Evolutionary conservation across 2,888 invertebrate species (phyloP), one percentile per base, ranked within the genome.

Genomic region (Leucoptera coffeella): DNA sequence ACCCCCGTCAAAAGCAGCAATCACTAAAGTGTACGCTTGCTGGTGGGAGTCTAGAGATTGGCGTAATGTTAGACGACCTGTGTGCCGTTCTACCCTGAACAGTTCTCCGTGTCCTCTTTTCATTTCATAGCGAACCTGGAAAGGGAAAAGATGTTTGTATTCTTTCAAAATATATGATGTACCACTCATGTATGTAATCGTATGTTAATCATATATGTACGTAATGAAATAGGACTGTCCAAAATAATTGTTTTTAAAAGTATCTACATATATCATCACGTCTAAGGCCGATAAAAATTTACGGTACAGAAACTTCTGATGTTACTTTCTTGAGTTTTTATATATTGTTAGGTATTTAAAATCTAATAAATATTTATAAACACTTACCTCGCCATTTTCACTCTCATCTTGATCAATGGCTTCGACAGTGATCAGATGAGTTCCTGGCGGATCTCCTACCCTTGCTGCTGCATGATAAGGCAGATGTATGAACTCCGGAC

Each of bases 401-500:
- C 82, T 85, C 38, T 83, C 84, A 60, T 96, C 96, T 47, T 82
- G 74, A 62, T 96, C 96, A 21, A 87, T 72, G 6, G 95, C 95
- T 44, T 82, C 86, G 21, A 95, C 89, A 59, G 83, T 83, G 27
- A 86, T 79, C 37, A 95, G 83, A 31, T 80, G 64, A 35, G 85
- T 78, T 28, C 89, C 93, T 38, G 84, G 83, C 39, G 79, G 78
- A 30, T 90, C 85, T 47, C 90, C 89, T 15, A 92, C 83, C 12
- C 87, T 83, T 30, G 93, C 87, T 5, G 93, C 88, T 14, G 92
- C 91, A 48, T 85, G 88, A 61, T 96, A 96, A n/a, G n/a, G n/a
- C n/a, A n/a, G n/a, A n/a, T n/a, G n/a, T n/a, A n/a, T n/a, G 67
- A 95, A 96, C 74, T 86, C 82, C 6, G 96, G 96, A 40, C 87